Evolutionary conservation across 1,140 invertebrate species (phyloP), one percentile per base, ranked within the genome.

Genomic region (Pissodes strobi): DNA sequence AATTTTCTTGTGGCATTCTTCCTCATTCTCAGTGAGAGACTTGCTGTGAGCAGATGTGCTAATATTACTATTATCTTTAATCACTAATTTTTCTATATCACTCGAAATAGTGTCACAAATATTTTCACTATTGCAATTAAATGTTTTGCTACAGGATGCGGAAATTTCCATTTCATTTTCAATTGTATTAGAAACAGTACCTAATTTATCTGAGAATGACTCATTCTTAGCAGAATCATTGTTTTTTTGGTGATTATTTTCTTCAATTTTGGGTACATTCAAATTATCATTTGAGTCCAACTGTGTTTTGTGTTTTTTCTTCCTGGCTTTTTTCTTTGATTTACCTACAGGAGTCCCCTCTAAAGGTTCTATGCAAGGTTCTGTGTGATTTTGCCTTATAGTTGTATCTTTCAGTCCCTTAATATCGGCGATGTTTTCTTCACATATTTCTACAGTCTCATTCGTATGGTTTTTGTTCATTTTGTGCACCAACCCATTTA

Each of bases 401-500:
- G 17, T 22, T 10, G 53, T 22, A 10, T 18, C 10, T 13, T 39
- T 45, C 8, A 48, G 10, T 18, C 48, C 41, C 25, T 30, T 56
- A 19, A 48, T 56, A 48, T 51, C 30, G 9, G 30, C 17, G 30
- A 34, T 66, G 52, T 43, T 13, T 49, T 66, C 43, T 30, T 62
- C 39, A 30, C 37, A 52, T 41, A 34, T 49, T 59, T 62, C 39
- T 22, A 19, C 9, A 30, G 8, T 18, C 12, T 55, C 53, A 37
- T 30, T 18, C 17, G 23, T 57, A 5, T 34, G 23, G 21, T 34
- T 23, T 49, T 57, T 56, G 45, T 37, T 43, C 49, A 64, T 64
- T 43, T 67, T 67, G 13, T 61, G 37, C 37, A 61, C 56, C 43
- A 74, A 22, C 22, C 73, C 73, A 58, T 74, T 74, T 18, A 71